A percentile compares a stretch with the other conserved stretches of the same genome.
Evolutionary conservation across 2,113 vertebrate genomes (phyloP).

Genomic region (Larimichthys crocea): DNA sequence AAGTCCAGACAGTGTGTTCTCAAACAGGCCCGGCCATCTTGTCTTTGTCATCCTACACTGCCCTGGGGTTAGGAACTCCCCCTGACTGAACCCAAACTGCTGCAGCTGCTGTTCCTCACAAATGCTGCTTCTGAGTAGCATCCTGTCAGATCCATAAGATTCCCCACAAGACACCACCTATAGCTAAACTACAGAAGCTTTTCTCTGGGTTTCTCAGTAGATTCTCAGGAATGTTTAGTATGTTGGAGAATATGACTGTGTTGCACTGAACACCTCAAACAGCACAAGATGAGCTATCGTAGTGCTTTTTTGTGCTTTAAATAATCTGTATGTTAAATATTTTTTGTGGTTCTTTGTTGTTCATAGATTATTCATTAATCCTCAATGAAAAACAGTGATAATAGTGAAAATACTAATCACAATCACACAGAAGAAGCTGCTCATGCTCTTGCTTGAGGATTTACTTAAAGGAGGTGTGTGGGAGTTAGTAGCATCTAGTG

Average conservation of each 20-base stretch:
- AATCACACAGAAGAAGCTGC: not conserved
- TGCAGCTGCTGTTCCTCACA: constrained; percentile 49
- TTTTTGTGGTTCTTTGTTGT: not conserved
- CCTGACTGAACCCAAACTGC: constrained; percentile 48
- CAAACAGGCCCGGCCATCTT: constrained; percentile 65
- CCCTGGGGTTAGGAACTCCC: constrained; percentile 58
- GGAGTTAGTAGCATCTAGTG: too few relatives aligned
- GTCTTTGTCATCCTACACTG: constrained; percentile 58
- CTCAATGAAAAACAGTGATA: not conserved
- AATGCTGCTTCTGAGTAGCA: constrained; percentile 16
- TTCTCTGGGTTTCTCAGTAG: not conserved
- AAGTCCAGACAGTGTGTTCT: constrained; percentile 59
- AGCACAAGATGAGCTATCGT: not conserved
- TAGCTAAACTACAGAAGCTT: not conserved
- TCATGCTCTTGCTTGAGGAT: not conserved
- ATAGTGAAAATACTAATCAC: not conserved
- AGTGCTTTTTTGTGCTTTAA: not conserved
- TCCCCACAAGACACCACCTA: not conserved
- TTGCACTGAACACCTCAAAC: not conserved
- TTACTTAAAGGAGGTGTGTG: too few relatives aligned
- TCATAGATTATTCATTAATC: not conserved
- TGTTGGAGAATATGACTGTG: not conserved
- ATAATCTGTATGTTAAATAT: too few relatives aligned
- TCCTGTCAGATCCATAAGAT: constrained; percentile 13
- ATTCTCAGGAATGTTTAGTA: not conserved